Evolutionary conservation across 2,888 invertebrate species (phyloP).

Genomic region (Choristoneura rosaceana): DNA sequence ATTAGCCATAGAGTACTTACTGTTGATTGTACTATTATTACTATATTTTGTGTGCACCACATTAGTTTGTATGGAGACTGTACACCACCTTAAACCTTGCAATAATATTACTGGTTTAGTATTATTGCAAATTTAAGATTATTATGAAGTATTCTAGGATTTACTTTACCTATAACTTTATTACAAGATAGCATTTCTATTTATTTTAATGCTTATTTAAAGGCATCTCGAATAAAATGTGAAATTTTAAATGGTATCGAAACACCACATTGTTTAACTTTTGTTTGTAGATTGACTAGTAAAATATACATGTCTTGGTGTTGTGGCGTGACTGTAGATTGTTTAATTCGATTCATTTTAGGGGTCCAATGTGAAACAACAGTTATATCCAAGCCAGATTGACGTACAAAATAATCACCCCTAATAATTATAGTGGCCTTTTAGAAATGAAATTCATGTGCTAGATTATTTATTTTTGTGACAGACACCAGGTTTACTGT

Average conservation of each 20-base stretch:
- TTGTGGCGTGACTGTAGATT: constrained; percentile 66
- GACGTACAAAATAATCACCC: constrained; percentile 48
- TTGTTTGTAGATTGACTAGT: constrained; percentile 37
- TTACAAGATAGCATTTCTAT: constrained; percentile 59
- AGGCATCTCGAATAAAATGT: constrained; percentile 31
- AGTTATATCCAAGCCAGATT: constrained; percentile 32
- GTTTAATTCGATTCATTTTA: constrained; percentile 49
- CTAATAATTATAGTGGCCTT: constrained; percentile 58
- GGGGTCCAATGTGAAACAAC: constrained; percentile 45
- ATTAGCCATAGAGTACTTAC: not conserved
- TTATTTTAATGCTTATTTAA: constrained; percentile 31
- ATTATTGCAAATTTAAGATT: constrained; percentile 61
- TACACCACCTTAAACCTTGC: constrained; percentile 67
- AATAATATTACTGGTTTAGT: constrained; percentile 61
- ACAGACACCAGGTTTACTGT: constrained; percentile 47
- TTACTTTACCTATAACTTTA: constrained; percentile 58
- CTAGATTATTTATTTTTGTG: constrained; percentile 58
- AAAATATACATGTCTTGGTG: constrained; percentile 70
- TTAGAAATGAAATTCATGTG: constrained; percentile 53
- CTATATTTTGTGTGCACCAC: not conserved
- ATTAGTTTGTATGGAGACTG: not conserved
- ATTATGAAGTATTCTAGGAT: constrained; percentile 54
- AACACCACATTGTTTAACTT: constrained; percentile 30
- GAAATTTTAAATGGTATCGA: constrained; percentile 31
- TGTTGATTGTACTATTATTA: not conserved